Evolutionary conservation across 2,113 vertebrate genomes (phyloP), one percentile per base, ranked within the genome.

Genomic region (Proterorhinus semilunaris): DNA sequence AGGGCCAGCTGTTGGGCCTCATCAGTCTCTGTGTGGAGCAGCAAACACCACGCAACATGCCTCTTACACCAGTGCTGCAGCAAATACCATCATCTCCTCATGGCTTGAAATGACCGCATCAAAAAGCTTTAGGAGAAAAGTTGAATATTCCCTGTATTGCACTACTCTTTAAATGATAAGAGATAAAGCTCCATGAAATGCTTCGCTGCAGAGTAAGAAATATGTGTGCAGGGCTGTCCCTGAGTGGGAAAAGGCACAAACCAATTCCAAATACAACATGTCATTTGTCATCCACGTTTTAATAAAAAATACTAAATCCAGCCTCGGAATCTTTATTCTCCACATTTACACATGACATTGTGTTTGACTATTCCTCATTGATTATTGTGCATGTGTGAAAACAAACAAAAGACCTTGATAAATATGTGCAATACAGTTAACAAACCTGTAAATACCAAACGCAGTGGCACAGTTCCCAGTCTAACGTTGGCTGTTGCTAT

Each of bases 111-210:
- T 76, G 85, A 84, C 84, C 75, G 83, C 82, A 79, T 86, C 77
- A 66, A 69, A 44, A 75, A 82, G 78, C 79, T 69, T 70, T 66
- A 63, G 76, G 70, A 63, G 82, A 82, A 83, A 87, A 75, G 79
- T 85, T 87, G 21, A 21, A 21, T 80, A 81, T 75, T 86, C 87
- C 90, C 90, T 87, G 81, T 52, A 89, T 87, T 89, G 79, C 84
- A 85, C 75, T 76, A 62, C 8, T 76, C 68, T 72, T 73, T 73
- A 81, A 81, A 83, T 82, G 78, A 76, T 69, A 57, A 59, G 71
- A 80, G 11, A 11, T 21, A 47, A 47, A 47, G 46, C 46, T 8
- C 21, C 2, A 21, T 21, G 21, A 6, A 55, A 17, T 10, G 53
- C 17, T 55, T 55, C 54, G 36, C 11, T 6, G 54, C 36, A 12